Conservation (phyloP, 2,113 vertebrate genomes). For the Poicephalus gulielmi region DNA sequence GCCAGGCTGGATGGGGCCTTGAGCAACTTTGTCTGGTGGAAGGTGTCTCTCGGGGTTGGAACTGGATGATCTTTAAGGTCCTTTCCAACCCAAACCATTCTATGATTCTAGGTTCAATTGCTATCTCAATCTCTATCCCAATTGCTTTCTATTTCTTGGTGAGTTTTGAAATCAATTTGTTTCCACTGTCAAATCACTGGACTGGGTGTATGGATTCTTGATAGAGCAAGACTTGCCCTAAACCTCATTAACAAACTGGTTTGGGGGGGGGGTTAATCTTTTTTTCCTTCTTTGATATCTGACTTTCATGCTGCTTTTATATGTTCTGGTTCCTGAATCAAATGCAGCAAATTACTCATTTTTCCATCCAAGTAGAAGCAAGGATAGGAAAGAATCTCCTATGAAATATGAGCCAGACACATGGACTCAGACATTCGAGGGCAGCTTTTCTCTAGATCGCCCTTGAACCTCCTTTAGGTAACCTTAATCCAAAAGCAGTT, state of each 20-base stretch:
- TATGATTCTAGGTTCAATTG: neutral
- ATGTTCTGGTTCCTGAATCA: neutral
- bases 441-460: neutral
- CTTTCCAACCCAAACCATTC: neutral
- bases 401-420: neutral
- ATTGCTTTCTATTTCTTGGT: neutral
- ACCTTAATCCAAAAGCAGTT: neutral
- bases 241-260: neutral
- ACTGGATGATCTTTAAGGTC: neutral
- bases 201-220: neutral
- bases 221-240: neutral
- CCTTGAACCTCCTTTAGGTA: neutral
- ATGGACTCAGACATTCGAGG: neutral
- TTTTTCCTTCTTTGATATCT: fast-evolving
- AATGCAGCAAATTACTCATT: neutral
- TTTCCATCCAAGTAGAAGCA: neutral
- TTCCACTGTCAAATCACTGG: neutral
- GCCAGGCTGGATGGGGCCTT: neutral
- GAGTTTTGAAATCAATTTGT: neutral
- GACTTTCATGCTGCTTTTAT: neutral
- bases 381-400: neutral
- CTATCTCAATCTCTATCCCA: neutral
- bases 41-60: neutral
- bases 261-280: fast-evolving
- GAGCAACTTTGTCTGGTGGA: neutral